phyloP scores from a whole-genome alignment of 2,888 invertebrate species.

The Lasioglossum villosulum region DNA sequence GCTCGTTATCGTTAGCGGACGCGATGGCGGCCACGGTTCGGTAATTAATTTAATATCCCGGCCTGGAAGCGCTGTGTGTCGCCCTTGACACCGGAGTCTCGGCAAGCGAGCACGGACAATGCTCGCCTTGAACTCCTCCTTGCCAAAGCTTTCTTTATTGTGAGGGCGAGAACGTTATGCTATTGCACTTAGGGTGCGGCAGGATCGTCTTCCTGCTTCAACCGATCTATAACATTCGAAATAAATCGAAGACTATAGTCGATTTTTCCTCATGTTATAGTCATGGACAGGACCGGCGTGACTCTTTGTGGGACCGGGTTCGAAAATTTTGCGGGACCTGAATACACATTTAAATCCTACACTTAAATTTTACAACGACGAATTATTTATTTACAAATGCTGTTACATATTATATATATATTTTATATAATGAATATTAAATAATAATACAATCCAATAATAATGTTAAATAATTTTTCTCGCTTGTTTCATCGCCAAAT shows the following conservation, averaged over 20 bases:
- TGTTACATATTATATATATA: too few species aligned
- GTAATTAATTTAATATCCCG: constrained; percentile 72
- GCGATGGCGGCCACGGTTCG: constrained; percentile 60
- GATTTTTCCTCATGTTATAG: too few species aligned
- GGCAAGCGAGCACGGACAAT: constrained; percentile 80
- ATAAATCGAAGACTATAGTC: neutral
- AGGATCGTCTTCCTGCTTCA: neutral
- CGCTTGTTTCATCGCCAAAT: too few species aligned
- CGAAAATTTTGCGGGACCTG: too few species aligned
- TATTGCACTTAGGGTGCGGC: neutral
- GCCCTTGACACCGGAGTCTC: constrained; percentile 81
- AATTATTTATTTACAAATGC: too few species aligned
- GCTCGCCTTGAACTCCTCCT: constrained; percentile 76
- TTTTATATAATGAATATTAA: too few species aligned
- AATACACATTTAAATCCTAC: too few species aligned
- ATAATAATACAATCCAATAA: too few species aligned
- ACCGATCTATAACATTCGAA: neutral
- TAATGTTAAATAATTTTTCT: too few species aligned
- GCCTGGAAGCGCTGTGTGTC: constrained; percentile 38
- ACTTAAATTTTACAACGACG: too few species aligned
- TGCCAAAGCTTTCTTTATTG: constrained; percentile 49
- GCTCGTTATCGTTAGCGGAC: constrained; percentile 13
- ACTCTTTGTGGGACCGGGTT: too few species aligned
- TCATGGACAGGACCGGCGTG: too few species aligned
- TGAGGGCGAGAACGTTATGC: neutral